Evolutionary conservation across 2,113 vertebrate genomes (phyloP).

Genomic region (Elephas maximus): DNA sequence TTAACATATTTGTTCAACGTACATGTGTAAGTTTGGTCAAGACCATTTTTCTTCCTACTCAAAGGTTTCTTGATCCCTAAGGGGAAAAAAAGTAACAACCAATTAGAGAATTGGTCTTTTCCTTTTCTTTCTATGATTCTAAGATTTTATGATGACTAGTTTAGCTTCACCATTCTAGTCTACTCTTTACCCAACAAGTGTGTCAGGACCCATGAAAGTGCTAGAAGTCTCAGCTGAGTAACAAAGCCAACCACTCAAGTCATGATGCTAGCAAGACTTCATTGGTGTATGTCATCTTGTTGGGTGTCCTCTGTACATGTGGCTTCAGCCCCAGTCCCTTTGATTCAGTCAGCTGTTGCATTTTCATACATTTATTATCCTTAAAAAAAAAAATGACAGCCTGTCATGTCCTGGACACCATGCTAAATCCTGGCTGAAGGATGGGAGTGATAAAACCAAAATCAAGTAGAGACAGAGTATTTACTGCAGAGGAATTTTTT

Average conservation of each 20-base stretch:
- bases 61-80: background rate
- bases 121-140: background rate
- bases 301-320: background rate
- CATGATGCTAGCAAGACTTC: background rate
- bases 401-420: background rate
- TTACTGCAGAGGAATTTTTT: background rate
- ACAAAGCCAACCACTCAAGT: background rate
- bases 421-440: background rate
- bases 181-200: background rate
- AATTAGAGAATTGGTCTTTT: background rate
- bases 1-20: background rate
- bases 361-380: background rate
- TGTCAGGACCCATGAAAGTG: background rate
- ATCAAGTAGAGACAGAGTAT: background rate
- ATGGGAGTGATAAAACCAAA: background rate
- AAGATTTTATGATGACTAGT: background rate
- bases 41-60: background rate
- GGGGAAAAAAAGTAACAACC: slow-evolving; percentile 17
- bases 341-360: background rate
- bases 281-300: background rate
- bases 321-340: background rate
- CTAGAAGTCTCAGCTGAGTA: background rate
- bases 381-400: background rate
- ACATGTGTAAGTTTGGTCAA: background rate
- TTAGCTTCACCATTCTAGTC: background rate